Percentiles rank a stretch among this genome's conserved stretches.
phyloP scores from a whole-genome alignment of 2,797 vertebrate genomes.

The Labroides dimidiatus region DNA sequence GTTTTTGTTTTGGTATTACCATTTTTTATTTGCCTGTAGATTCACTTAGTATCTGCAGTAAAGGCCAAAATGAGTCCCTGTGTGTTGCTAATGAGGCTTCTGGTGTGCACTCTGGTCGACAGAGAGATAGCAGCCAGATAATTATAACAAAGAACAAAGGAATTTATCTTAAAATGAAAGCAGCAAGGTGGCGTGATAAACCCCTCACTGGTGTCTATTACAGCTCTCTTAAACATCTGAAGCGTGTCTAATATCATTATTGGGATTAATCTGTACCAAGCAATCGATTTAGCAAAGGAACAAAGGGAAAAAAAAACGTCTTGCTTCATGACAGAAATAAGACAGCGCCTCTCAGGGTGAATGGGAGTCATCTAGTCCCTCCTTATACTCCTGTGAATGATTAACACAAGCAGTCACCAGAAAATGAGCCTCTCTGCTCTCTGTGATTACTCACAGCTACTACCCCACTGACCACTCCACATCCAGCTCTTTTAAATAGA shows the following conservation, averaged over 20 bases:
- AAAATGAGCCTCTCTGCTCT: slow-evolving; percentile 27
- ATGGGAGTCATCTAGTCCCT: slow-evolving; percentile 9
- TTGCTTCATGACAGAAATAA: neutral
- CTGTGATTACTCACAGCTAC: slow-evolving; percentile 32
- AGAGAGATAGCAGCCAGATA: slow-evolving; percentile 37
- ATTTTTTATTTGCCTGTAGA: neutral
- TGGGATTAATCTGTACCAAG: slow-evolving; percentile 30
- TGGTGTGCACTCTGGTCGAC: slow-evolving; percentile 24
- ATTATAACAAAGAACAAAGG: slow-evolving; percentile 42
- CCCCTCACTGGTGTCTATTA: slow-evolving; percentile 21
- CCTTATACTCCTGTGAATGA: slow-evolving; percentile 50
- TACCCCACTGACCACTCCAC: slow-evolving; percentile 22
- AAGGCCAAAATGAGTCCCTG: slow-evolving; percentile 23
- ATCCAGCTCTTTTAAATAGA: slow-evolving; percentile 41
- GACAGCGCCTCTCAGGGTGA: slow-evolving; percentile 25
- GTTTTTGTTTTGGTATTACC: neutral
- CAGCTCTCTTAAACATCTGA: slow-evolving; percentile 10
- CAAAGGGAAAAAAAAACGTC: slow-evolving; percentile 20
- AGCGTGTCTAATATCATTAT: slow-evolving; percentile 36
- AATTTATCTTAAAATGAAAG: slow-evolving; percentile 48
- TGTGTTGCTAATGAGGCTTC: slow-evolving; percentile 34
- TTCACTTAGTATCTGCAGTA: slow-evolving; percentile 23
- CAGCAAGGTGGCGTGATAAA: slow-evolving; percentile 45
- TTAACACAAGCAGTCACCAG: slow-evolving; percentile 34
- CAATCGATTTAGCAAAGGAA: slow-evolving; percentile 26